Base-by-base conservation (phyloP, 2,888 invertebrate species). In the Helobdella robusta region DNA sequence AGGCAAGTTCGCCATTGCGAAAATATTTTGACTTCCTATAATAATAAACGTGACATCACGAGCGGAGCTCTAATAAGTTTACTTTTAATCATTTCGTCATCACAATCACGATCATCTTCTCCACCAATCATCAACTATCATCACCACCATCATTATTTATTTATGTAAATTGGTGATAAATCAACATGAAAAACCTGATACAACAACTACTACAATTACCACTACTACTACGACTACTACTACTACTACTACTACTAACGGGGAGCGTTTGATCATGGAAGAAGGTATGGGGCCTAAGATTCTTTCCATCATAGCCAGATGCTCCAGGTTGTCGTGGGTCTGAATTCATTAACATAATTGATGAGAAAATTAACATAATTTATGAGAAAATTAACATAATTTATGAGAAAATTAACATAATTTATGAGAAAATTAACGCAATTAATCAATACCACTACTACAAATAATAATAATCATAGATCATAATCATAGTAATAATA, bases 291-390 rank as follows among this genome's bases (percentile, higher is more conserved):
- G 87, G 68, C 98, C 97, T 69, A 98, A 84, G 75, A 98, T 97
- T 74, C 97, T 84, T 82, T 99, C 95, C 98, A 98, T 98, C 97
- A 98, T 98, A 73, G 98, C 98, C 78, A 98, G 85, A 83, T 98
- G 98, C 80, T 98, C 98, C 72, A 93, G 86, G 83, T 99, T 98
- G 83, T 98, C 97, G 82, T 99, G 98, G 46, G 98, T 99, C 86
- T 98, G 77, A 28, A 73, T 18, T n/a, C n/a, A n/a, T n/a, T n/a
- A n/a, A n/a, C n/a, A n/a, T n/a, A n/a, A n/a, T n/a, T n/a, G 15
- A 18, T 40, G 11, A 40, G n/a, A n/a, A n/a, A n/a, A n/a, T n/a
- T n/a, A n/a, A n/a, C n/a, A n/a, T n/a, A n/a, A n/a, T n/a, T n/a
- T n/a, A n/a, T n/a, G n/a, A n/a, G n/a, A n/a, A n/a, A n/a, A n/a